Evolutionary conservation across 2,888 invertebrate species (phyloP).

Genomic region (Chromoteleia sp.): DNA sequence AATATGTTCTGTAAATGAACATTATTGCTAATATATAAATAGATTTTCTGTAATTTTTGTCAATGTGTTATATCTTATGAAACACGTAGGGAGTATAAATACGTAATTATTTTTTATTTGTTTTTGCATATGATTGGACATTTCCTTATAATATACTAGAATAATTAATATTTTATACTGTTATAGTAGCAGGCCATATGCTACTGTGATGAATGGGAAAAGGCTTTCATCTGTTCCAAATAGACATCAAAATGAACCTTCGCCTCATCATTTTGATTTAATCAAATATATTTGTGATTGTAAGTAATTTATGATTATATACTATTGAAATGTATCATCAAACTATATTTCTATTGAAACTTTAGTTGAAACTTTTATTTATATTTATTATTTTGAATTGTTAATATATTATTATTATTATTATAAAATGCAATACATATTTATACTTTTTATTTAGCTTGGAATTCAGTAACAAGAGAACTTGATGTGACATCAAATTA

Average conservation of each 20-base stretch:
- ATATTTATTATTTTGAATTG: not conserved
- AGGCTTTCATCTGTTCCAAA: slow-evolving; percentile 80
- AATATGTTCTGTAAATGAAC: too few relatives aligned
- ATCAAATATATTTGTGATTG: slow-evolving; percentile 92
- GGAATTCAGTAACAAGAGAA: slow-evolving; percentile 86
- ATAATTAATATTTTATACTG: too few relatives aligned
- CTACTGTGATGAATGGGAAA: slow-evolving; percentile 83
- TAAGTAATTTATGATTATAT: slow-evolving; percentile 71
- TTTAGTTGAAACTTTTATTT: too few relatives aligned
- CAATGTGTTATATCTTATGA: too few relatives aligned
- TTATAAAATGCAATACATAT: not conserved
- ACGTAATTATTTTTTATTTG: too few relatives aligned
- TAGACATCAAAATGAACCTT: slow-evolving; percentile 81
- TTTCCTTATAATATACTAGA: too few relatives aligned
- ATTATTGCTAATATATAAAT: too few relatives aligned
- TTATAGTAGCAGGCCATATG: slow-evolving; percentile 80
- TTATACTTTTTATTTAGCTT: slow-evolving; percentile 78
- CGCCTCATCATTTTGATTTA: slow-evolving; percentile 90
- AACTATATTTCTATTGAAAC: not conserved
- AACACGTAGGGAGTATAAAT: too few relatives aligned
- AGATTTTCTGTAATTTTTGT: too few relatives aligned
- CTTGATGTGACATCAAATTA: slow-evolving; percentile 85
- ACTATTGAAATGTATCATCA: not conserved
- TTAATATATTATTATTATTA: too few relatives aligned
- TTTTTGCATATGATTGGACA: too few relatives aligned